Conservation (phyloP, 2,888 invertebrate species). For the Eurois occulta region DNA sequence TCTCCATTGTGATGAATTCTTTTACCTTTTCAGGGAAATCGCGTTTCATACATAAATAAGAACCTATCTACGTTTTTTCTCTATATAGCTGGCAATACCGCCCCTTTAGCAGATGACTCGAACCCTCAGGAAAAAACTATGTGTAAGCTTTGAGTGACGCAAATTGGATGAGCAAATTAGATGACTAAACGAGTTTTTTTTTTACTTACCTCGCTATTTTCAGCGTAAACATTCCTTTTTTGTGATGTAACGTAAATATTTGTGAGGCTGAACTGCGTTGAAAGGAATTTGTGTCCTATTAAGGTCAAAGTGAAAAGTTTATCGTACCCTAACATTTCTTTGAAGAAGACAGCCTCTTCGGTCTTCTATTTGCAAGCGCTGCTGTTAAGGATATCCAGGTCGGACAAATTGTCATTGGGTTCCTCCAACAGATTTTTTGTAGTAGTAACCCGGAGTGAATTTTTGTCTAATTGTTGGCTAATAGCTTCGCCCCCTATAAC, state of each 20-base stretch:
- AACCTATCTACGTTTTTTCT: not conserved
- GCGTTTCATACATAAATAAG: not conserved
- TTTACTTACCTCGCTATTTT: slow-evolving; percentile 34
- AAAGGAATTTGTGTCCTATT: not conserved
- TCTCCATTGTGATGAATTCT: not conserved
- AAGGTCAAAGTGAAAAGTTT: not conserved
- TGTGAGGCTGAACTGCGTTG: not conserved
- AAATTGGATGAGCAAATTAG: slow-evolving; percentile 65
- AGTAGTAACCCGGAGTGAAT: not conserved
- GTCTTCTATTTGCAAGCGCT: not conserved
- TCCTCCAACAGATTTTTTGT: not conserved
- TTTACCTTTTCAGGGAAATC: not conserved
- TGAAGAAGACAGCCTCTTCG: not conserved
- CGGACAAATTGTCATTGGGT: not conserved
- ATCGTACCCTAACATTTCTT: not conserved
- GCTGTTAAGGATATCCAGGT: not conserved
- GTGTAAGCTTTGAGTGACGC: slow-evolving; percentile 65
- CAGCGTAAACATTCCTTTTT: slow-evolving; percentile 24
- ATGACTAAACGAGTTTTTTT: slow-evolving; percentile 48
- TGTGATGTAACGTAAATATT: slow-evolving; percentile 2
- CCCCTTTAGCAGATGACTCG: slow-evolving; percentile 41
- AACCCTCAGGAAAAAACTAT: slow-evolving; percentile 58
- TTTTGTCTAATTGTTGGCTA: not conserved
- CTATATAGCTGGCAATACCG: slow-evolving; percentile 41
- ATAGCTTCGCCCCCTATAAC: not conserved